Evolutionary conservation across 2,113 vertebrate species (phyloP).

Genomic region (Elephas maximus): DNA sequence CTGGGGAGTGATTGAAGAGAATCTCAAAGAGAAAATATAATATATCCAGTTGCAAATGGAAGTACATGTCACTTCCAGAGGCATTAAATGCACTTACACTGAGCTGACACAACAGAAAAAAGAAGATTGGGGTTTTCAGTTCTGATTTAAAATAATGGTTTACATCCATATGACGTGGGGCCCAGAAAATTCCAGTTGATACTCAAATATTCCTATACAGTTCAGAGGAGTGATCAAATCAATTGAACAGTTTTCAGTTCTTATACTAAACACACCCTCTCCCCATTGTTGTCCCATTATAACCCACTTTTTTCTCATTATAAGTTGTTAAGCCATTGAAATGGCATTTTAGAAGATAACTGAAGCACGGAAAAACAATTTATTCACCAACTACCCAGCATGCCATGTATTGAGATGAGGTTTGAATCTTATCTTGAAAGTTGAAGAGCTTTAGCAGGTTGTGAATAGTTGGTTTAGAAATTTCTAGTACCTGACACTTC

Average conservation of each 20-base stretch:
- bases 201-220: not conserved
- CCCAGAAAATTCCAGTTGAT: not conserved
- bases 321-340: slow-evolving; percentile 44
- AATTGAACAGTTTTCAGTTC: slow-evolving; percentile 33
- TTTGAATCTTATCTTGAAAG: not conserved
- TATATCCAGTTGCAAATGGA: slow-evolving; percentile 26
- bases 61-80: slow-evolving; percentile 5
- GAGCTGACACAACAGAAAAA: not conserved
- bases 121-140: not conserved
- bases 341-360: slow-evolving; percentile 31
- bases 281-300: too few species aligned
- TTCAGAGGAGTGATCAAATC: slow-evolving; percentile 10
- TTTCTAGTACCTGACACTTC: not conserved
- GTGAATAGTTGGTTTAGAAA: not conserved
- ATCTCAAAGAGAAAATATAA: slow-evolving; percentile 58
- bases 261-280: not conserved
- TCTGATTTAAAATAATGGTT: slow-evolving; percentile 54
- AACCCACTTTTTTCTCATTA: not conserved
- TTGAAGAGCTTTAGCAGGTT: not conserved
- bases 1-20: slow-evolving; percentile 29
- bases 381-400: not conserved
- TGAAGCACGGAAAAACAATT: not conserved
- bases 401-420: not conserved
- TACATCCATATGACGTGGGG: not conserved
- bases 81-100: not conserved